Evolutionary conservation across 2,888 invertebrate genomes (phyloP).

Genomic region (Metalampra italica): DNA sequence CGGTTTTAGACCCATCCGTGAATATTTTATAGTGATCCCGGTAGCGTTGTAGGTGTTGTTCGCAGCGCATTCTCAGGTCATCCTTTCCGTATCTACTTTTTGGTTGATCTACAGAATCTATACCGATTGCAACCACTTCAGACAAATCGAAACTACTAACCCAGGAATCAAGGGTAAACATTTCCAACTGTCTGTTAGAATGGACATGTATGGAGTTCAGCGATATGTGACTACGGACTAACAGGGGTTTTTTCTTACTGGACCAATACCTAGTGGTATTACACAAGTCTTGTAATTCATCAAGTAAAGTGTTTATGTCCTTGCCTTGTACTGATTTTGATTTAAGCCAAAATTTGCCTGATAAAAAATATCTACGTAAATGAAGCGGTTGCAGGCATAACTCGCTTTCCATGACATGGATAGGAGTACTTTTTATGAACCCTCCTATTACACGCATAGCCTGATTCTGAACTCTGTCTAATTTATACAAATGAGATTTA

Average conservation of each 20-base stretch:
- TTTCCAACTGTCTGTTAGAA: neutral
- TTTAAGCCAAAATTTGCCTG: neutral
- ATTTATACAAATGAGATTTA: too few relatives aligned
- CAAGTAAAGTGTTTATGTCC: neutral
- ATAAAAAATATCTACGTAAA: neutral
- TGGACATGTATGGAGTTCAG: neutral
- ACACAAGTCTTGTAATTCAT: neutral
- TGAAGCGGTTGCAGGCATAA: conserved; percentile 2
- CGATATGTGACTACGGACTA: neutral
- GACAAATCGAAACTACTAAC: conserved; percentile 3
- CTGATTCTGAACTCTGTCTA: too few relatives aligned
- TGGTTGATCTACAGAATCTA: neutral
- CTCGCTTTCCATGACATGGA: too few relatives aligned
- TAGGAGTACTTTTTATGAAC: too few relatives aligned
- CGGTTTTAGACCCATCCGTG: too few relatives aligned
- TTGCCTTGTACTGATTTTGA: neutral
- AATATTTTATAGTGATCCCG: too few relatives aligned
- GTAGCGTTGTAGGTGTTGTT: neutral
- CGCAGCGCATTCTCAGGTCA: neutral
- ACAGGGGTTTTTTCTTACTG: neutral
- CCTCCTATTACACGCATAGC: too few relatives aligned
- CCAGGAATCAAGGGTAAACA: conserved; percentile 1
- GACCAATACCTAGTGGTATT: neutral
- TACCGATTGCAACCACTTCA: neutral
- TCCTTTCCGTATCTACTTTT: neutral